Evolutionary conservation across 2,888 invertebrate genomes (phyloP).

Genomic region (Timema podura): DNA sequence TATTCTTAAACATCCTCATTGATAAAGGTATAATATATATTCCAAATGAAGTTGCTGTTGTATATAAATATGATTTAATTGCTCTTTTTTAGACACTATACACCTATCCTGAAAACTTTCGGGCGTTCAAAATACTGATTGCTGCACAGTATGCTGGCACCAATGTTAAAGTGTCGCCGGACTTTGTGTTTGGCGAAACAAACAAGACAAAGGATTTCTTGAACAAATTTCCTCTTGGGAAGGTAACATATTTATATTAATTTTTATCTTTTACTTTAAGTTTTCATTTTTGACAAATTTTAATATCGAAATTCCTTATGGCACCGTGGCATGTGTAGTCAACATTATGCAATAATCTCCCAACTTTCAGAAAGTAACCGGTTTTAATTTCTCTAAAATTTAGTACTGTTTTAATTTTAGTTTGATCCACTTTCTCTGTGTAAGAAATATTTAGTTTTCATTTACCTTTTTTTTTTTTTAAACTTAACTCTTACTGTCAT

Average conservation of each 20-base stretch:
- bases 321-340: too few relatives aligned
- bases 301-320: background rate
- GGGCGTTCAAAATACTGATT: slow-evolving; percentile 95
- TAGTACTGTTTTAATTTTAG: too few relatives aligned
- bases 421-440: too few relatives aligned
- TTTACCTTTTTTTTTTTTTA: too few relatives aligned
- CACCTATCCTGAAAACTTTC: slow-evolving; percentile 97
- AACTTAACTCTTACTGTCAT: too few relatives aligned
- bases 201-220: slow-evolving; percentile 83
- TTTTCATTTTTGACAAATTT: background rate
- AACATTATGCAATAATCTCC: too few relatives aligned
- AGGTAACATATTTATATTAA: slow-evolving; percentile 58
- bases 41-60: slow-evolving; percentile 8
- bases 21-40: background rate
- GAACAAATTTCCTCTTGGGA: slow-evolving; percentile 94
- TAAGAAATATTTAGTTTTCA: too few relatives aligned
- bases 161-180: slow-evolving; percentile 73
- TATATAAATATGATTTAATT: slow-evolving; percentile 18
- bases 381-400: too few relatives aligned
- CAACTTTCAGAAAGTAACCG: too few relatives aligned
- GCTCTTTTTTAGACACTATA: slow-evolving; percentile 77
- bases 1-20: slow-evolving; percentile 17
- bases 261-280: background rate
- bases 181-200: slow-evolving; percentile 91
- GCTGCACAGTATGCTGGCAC: slow-evolving; percentile 95